Conservation (phyloP, 2,797 vertebrate genomes). For the Chlorospingus flavigularis region DNA sequence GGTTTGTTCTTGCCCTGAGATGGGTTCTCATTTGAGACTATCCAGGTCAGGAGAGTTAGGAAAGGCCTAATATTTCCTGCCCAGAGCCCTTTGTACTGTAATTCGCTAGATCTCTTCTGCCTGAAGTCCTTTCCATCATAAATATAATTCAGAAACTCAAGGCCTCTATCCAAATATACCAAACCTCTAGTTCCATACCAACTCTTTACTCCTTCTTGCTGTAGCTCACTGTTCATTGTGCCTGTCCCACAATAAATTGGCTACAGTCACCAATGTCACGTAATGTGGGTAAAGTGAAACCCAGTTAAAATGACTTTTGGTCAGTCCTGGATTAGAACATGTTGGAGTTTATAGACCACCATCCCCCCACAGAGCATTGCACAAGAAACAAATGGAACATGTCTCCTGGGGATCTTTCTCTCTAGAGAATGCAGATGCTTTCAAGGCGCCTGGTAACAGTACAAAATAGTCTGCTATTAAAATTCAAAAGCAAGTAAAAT, state of each 20-base stretch:
- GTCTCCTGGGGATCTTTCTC: neutral
- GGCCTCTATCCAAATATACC: neutral
- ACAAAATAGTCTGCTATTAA: constrained; percentile 37
- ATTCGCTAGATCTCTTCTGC: neutral
- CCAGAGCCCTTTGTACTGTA: neutral
- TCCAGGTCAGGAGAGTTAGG: neutral
- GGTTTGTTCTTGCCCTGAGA: fast-evolving
- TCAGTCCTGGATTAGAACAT: neutral
- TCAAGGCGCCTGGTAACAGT: neutral
- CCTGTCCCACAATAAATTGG: neutral
- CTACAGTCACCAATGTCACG: neutral
- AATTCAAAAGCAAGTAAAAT: constrained; percentile 56
- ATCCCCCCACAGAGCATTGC: neutral
- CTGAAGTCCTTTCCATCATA: neutral
- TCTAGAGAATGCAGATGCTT: constrained; percentile 18
- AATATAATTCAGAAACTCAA: neutral
- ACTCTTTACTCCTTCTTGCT: neutral
- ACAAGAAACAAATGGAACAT: neutral
- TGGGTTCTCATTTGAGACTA: neutral
- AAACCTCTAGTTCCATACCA: neutral
- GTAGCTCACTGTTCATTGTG: neutral
- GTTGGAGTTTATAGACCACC: neutral
- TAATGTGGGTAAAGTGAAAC: neutral
- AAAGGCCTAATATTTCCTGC: neutral
- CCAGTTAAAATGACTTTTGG: neutral